Base-by-base conservation (phyloP, 2,888 invertebrate genomes). In the Drosophila demipolita region DNA sequence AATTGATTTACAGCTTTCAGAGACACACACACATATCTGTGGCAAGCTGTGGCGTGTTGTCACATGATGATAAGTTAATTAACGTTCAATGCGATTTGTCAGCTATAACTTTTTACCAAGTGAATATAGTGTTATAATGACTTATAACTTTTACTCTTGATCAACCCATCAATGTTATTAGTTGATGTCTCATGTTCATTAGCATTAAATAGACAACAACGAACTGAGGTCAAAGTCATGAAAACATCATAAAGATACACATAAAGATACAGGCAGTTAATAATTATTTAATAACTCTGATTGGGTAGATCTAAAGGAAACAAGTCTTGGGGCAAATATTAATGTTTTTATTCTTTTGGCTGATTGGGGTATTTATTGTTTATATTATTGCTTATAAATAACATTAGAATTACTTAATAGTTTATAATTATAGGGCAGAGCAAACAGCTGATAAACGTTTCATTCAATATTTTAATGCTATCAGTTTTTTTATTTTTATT, bases 201-300 rank as follows among this genome's bases (percentile, higher is more conserved):
- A 89, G 66, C 74, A 73, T 69, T 69, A 72, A 70, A 78, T 71
- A 59, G 70, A 71, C 81, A 80, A 61, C 72, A 75, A 62, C 78
- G 74, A 82, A 89, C 29, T 29, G 29, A 85, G 85, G 80, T 85
- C 85, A 84, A 79, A 84, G 87, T 66, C 87, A 77, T 85, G 75
- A 86, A 78, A 64, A 65, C 76, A 55, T 38, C 40, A 64, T 26
- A 45, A 45, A 45, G 3, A 7, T 3, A 15, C 7, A 17, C 17
- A 26, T 7, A 12, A 49, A 50, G 59, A 26, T 36, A 17, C 40
- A 54, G 60, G 49, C 52, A 52, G 42, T 7, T 49, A 60, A 52
- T 45, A 54, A 54, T 49, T 32, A 54, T 57, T 69, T 60, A 50
- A 42, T 42, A 9, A 33, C n/a, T 38, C 38, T 7, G 26, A 7